Evolutionary conservation across 2,888 invertebrate genomes (phyloP).

Genomic region (Boloria selene): DNA sequence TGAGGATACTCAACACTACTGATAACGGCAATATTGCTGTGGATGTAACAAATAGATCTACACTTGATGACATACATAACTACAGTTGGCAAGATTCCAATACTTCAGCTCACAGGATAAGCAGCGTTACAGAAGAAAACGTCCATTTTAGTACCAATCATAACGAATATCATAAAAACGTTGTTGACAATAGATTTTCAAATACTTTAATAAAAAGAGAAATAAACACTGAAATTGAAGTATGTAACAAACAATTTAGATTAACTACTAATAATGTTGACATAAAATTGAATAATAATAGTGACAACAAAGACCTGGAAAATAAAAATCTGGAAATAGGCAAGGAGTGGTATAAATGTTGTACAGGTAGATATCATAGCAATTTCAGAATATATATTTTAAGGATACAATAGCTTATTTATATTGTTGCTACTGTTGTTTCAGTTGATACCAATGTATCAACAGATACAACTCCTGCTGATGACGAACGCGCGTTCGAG

Average conservation of each 20-base stretch:
- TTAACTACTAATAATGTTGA: conserved; percentile 54
- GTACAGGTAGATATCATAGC: conserved; percentile 17
- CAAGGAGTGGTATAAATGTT: conserved; percentile 14
- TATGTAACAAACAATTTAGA: conserved; percentile 69
- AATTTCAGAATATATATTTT: not conserved
- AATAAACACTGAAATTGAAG: conserved; percentile 50
- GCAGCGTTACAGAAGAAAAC: conserved; percentile 48
- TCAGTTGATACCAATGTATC: conserved; percentile 37
- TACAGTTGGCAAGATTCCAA: conserved; percentile 34
- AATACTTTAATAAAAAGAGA: conserved; percentile 37
- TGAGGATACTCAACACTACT: conserved; percentile 63
- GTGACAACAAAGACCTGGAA: not conserved
- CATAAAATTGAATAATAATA: conserved; percentile 1
- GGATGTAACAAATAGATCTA: conserved; percentile 48
- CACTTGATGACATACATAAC: conserved; percentile 42
- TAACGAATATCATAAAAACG: conserved; percentile 21
- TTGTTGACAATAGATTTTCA: conserved; percentile 19
- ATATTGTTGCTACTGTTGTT: conserved; percentile 25
- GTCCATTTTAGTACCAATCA: conserved; percentile 22
- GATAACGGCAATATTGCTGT: conserved; percentile 67
- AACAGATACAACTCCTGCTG: conserved; percentile 68
- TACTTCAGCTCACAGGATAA: conserved; percentile 49
- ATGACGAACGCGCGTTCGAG: conserved; percentile 80
- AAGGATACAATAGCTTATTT: not conserved
- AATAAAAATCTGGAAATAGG: conserved; percentile 5